Base-by-base conservation (phyloP, 2,888 invertebrate species). In the Argyra leucocephala region DNA sequence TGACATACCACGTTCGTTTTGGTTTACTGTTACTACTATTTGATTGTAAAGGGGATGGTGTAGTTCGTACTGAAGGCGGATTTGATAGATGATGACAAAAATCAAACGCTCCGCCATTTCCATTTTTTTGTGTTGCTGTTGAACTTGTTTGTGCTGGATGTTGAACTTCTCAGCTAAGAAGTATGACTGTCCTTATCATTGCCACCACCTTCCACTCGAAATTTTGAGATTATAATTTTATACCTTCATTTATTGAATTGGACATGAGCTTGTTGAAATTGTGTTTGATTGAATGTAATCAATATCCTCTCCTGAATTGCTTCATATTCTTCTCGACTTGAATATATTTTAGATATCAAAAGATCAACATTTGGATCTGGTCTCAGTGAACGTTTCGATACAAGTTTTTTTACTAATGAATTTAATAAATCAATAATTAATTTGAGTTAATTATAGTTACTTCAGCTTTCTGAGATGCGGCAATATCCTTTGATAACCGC, bases 351-450 rank as follows among this genome's bases (percentile, higher is more conserved):
- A 0, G 95, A 92, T 71, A 99, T 99, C 22, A 99, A 82, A 71
- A 94, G 83, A 81, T 99, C 99, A 76, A 99, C 98, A 79, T 98
- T 98, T 0, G 98, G 97, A 81, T 99, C 99, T 0, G 96, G 93
- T 57, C 99, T 84, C 9, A 99, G 80, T 0, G 97, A 97, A 61
- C 99, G 84, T 77, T 98, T 98, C 0, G 98, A 99, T 0, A 98
- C 96, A 9, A 99, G 82, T 77, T 99, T 99, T 78, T 98, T 99
- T 57, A n/a, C n/a, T n/a, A n/a, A n/a, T n/a, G n/a, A n/a, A n/a
- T n/a, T n/a, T n/a, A n/a, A n/a, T n/a, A n/a, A n/a, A n/a, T n/a
- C n/a, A n/a, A n/a, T n/a, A n/a, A n/a, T n/a, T n/a, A n/a, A n/a
- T n/a, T n/a, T n/a, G n/a, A n/a, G n/a, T n/a, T n/a, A n/a, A n/a